Evolutionary conservation across 2,888 invertebrate species (phyloP), one percentile per base, ranked within the genome.

Genomic region (Brenthis daphne): DNA sequence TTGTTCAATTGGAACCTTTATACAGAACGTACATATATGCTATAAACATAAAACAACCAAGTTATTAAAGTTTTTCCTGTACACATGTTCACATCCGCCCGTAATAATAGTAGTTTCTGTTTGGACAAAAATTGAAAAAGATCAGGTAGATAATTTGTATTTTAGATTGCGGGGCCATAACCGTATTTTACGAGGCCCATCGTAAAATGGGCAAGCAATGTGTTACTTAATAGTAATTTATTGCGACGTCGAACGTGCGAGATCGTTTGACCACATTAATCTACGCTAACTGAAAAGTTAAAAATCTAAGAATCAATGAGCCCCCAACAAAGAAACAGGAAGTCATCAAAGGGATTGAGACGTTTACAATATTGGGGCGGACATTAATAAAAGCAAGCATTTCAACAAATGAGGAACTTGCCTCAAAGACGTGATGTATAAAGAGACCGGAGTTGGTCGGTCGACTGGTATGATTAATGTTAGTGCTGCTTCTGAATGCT

Each of bases 191-290:
- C 84, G 84, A 85, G 60, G 50, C 50, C 37, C 80, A 79, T 79
- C 83, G 85, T 91, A 88, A 90, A 90, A 85, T 79, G 78, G 79
- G 80, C 80, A 83, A 82, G 85, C 86, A 86, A 87, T 86, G 87
- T 89, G 90, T 90, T 90, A 90, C 85, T 90, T 90, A 89, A 90
- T 88, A 85, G 82, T 89, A 90, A 92, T 92, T 90, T 92, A 92
- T 90, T 89, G 90, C 88, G 82, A 74, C 83, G 84, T 86, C 86
- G 82, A 80, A 82, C 82, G 82, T 82, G 79, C 81, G 80, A 81
- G 79, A 79, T 77, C 85, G 87, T 80, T 64, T 68, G 86, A 88
- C 84, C 84, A 74, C 87, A 90, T 91, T 87, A 89, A 90, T 91
- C 88, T 89, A 83, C 77, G 75, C 82, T 88, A 88, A 90, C 84